Percentiles rank a stretch among this genome's conserved stretches.
phyloP scores from a whole-genome alignment of 2,888 invertebrate genomes.

The Volucella inanis region DNA sequence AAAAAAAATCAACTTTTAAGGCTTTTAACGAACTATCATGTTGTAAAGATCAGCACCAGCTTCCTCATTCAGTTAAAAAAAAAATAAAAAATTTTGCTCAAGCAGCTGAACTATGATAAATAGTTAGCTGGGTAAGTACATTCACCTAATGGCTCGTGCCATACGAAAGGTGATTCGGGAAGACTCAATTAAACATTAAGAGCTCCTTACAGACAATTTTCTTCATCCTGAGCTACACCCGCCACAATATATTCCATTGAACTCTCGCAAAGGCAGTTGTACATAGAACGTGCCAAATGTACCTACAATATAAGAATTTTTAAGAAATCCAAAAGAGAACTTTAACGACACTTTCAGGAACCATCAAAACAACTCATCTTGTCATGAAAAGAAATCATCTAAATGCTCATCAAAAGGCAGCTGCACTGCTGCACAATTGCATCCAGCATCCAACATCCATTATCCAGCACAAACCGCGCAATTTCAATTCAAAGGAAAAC shows the following conservation, averaged over 20 bases:
- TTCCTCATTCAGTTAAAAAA: too few relatives aligned
- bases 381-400: conserved; percentile 9
- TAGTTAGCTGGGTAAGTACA: too few relatives aligned
- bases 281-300: conserved; percentile 69
- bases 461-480: conserved; percentile 52
- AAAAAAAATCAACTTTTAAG: too few relatives aligned
- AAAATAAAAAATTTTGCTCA: too few relatives aligned
- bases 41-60: too few relatives aligned
- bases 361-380: conserved; percentile 52
- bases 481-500: conserved; percentile 34
- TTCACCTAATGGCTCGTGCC: too few relatives aligned
- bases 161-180: background rate
- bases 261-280: conserved; percentile 60
- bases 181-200: background rate
- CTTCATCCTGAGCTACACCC: conserved; percentile 26
- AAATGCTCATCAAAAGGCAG: conserved; percentile 17
- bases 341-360: conserved; percentile 26
- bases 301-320: conserved; percentile 48
- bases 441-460: conserved; percentile 56
- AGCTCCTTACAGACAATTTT: background rate
- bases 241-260: conserved; percentile 15
- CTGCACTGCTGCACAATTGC: conserved; percentile 64
- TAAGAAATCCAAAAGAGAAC: too few relatives aligned
- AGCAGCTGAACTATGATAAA: too few relatives aligned
- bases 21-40: too few relatives aligned